Conservation (phyloP, 2,888 invertebrate genomes). For the Diaphora mendica region DNA sequence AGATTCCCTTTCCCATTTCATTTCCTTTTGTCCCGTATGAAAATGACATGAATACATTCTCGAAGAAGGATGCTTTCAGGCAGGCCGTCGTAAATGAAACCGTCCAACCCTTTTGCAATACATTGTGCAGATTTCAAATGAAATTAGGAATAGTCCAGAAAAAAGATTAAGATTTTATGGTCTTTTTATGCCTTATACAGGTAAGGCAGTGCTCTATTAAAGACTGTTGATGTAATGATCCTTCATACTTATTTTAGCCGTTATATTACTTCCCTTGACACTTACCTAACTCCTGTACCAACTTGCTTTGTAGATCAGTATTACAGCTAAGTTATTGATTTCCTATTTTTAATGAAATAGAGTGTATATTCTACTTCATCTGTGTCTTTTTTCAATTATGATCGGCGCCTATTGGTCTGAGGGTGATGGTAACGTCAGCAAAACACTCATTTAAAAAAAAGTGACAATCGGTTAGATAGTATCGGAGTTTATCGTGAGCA, state of each 20-base stretch:
- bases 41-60: not conserved
- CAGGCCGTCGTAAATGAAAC: not conserved
- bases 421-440: too few species aligned
- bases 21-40: not conserved
- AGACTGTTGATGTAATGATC: too few species aligned
- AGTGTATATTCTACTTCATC: not conserved
- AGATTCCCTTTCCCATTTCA: too few species aligned
- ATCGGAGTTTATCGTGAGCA: too few species aligned
- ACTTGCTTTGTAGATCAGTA: not conserved
- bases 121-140: not conserved
- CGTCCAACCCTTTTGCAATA: not conserved
- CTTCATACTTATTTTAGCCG: not conserved
- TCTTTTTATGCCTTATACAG: too few species aligned
- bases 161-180: too few species aligned
- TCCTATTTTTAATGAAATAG: not conserved
- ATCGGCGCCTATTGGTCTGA: too few species aligned
- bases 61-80: not conserved
- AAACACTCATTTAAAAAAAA: too few species aligned
- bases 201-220: too few species aligned
- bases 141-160: too few species aligned
- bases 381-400: too few species aligned
- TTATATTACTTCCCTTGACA: not conserved
- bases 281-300: not conserved
- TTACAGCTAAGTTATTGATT: not conserved
- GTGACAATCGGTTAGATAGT: too few species aligned